Base-by-base conservation (phyloP, 1,140 invertebrate species). In the Plutomurus gul region DNA sequence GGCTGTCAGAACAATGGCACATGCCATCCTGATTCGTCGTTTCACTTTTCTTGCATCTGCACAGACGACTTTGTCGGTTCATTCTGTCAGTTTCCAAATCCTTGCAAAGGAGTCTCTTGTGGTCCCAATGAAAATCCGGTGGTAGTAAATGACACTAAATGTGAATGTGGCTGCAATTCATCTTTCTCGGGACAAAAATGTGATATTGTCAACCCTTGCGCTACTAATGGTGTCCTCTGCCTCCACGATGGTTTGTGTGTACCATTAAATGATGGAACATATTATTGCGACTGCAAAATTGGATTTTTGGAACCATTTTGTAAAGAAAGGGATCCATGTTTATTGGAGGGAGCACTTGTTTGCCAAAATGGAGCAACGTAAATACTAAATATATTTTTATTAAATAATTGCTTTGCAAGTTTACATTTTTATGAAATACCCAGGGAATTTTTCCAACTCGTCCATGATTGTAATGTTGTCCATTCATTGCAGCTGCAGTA, bases 331-430 rank as follows among this genome's bases (percentile, higher is more conserved):
- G 73, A 79, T 71, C 78, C 78, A 13, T 79, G 78, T 40, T 0
- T 37, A n/a, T 10, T 70, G 13, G 49, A 65, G 27, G 73, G 73
- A 22, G 60, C 37, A 2, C 1, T 0, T 1, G 4, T n/a, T 16
- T 79, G 78, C 37, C 22, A 16, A n/a, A 79, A 79, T 37, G 78
- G 78, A 10, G 71, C 73, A 25, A 75, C 78, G 40, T n/a, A n/a
- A n/a, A n/a, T n/a, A n/a, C n/a, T n/a, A n/a, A n/a, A n/a, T n/a
- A n/a, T n/a, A n/a, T n/a, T n/a, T n/a, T n/a, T n/a, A n/a, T n/a
- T n/a, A n/a, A n/a, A n/a, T n/a, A n/a, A n/a, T n/a, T n/a, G n/a
- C n/a, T n/a, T n/a, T n/a, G n/a, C n/a, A n/a, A n/a, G n/a, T n/a
- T n/a, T n/a, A n/a, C n/a, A n/a, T n/a, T n/a, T n/a, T n/a, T n/a